Base-by-base conservation (phyloP, 2,113 vertebrate genomes). In the Embiotoca jacksoni region DNA sequence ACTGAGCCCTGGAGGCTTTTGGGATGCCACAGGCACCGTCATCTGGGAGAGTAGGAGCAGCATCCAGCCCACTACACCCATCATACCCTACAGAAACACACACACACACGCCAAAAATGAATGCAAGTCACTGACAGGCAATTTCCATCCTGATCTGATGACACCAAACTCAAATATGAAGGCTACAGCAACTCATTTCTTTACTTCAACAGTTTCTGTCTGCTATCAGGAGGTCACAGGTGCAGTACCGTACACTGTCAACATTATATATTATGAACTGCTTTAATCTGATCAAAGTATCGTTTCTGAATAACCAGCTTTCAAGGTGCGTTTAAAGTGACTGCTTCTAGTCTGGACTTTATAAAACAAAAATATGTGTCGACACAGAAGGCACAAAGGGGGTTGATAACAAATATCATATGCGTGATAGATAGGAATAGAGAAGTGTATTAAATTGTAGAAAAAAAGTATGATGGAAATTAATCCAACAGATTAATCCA, bases 1-100 rank as follows among this genome's bases (percentile, higher is more conserved):
- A 44, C 95, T 97, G 90, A 99, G 94, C 76, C 96, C 92, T 3
- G 96, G 96, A 84, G 91, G 95, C 92, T 96, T 97, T 91, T 97
- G 96, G 23, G 93, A 95, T 78, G 94, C 95, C 78, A 41, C 69
- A 65, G 94, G 93, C 85, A 93, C 81, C 91, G 93, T 94, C 82
- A 96, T 88, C 78, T 95, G 94, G 0, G 92, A 94, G 87, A 98
- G 91, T 90, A 99, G 94, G 90, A 97, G 95, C 92, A 97, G 86
- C 89, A 94, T 93, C 89, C 92, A 96, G 94, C 96, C 95, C 94
- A 95, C 93, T 89, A 92, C 93, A 90, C 92, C 95, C 97, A 98
- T 98, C 78, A 88, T 90, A 90, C 85, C 91, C 92, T 93, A 9
- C 9, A 5, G 78, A 81, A 16, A 52, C 33, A 55, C 30, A 81